Evolutionary conservation across 2,797 vertebrate species (phyloP).

Genomic region (Anabas testudineus): DNA sequence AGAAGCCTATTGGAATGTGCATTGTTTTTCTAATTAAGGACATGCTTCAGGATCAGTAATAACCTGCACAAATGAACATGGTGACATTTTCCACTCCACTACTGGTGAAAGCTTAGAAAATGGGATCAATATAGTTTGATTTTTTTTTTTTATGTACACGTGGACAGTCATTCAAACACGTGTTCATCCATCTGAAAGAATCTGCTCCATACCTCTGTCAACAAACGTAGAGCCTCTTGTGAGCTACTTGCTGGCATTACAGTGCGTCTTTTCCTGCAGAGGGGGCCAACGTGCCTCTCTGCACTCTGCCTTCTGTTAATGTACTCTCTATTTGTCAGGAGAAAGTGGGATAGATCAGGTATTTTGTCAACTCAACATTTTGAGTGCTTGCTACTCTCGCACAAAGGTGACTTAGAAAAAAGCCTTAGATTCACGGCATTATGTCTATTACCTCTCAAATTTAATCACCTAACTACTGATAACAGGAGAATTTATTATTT

Average conservation of each 20-base stretch:
- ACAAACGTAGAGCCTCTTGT: slow-evolving; percentile 11
- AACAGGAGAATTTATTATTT: slow-evolving; percentile 40
- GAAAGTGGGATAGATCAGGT: slow-evolving; percentile 57
- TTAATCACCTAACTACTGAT: slow-evolving; percentile 63
- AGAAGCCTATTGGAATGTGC: slow-evolving; percentile 24
- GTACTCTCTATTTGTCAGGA: slow-evolving; percentile 34
- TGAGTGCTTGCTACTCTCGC: slow-evolving; percentile 42
- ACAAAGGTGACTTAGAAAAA: slow-evolving; percentile 34
- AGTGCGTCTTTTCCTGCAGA: slow-evolving; percentile 71
- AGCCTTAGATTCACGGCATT: slow-evolving; percentile 41
- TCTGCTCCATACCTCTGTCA: slow-evolving; percentile 29
- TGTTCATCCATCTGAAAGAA: slow-evolving; percentile 6
- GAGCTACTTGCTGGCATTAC: slow-evolving; percentile 16
- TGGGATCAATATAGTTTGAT: slow-evolving; percentile 1
- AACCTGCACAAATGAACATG: slow-evolving; percentile 3
- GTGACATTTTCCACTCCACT: slow-evolving; percentile 17
- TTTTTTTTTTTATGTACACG: slow-evolving; percentile 4
- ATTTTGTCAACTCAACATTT: slow-evolving; percentile 53
- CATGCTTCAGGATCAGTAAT: slow-evolving; percentile 7
- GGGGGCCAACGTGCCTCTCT: slow-evolving; percentile 73
- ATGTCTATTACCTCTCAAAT: slow-evolving; percentile 40
- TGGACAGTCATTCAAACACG: not conserved
- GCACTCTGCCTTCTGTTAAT: slow-evolving; percentile 5
- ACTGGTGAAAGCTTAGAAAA: slow-evolving; percentile 4
- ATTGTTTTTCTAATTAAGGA: slow-evolving; percentile 28